phyloP scores from a whole-genome alignment of 2,797 vertebrate species.

The Huso huso region DNA sequence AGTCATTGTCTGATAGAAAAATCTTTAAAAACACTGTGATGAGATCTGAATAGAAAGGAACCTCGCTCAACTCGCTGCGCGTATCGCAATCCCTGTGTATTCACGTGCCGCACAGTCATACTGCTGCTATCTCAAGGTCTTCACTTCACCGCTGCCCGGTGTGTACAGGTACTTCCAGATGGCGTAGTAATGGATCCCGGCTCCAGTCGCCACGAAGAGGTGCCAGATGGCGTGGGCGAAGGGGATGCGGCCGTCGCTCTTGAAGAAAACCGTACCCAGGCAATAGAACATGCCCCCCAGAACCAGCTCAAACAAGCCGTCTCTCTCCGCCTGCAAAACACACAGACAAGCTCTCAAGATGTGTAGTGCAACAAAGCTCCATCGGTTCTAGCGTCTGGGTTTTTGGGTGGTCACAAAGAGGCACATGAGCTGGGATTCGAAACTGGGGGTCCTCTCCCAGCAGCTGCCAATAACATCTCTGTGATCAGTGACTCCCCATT shows the following conservation, averaged over 20 bases:
- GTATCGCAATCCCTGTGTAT: no score
- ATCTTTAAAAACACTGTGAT: no score
- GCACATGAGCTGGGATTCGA: no score
- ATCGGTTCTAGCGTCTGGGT: no score
- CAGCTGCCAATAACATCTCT: not conserved
- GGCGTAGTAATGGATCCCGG: conserved; percentile 88
- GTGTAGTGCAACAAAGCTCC: not conserved
- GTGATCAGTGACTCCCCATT: no score
- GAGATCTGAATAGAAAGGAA: no score
- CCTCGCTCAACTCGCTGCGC: no score
- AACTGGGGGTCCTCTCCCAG: not conserved
- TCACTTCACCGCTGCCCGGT: conserved; percentile 51
- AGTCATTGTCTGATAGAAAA: no score
- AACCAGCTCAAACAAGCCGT: conserved; percentile 80
- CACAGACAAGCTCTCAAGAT: conserved; percentile 8
- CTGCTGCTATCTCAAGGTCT: conserved; percentile 68
- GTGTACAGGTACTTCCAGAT: conserved; percentile 90
- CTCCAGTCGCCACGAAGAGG: conserved; percentile 85
- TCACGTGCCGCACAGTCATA: not conserved
- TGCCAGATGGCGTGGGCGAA: conserved; percentile 97
- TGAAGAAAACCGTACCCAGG: conserved; percentile 89
- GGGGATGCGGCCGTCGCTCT: conserved; percentile 86
- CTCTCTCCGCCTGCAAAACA: conserved; percentile 70
- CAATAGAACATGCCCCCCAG: conserved; percentile 80
- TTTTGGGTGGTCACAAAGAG: no score